Evolutionary conservation across 2,888 invertebrate species (phyloP), one percentile per base, ranked within the genome.

Genomic region (Eucera pruinosa): DNA sequence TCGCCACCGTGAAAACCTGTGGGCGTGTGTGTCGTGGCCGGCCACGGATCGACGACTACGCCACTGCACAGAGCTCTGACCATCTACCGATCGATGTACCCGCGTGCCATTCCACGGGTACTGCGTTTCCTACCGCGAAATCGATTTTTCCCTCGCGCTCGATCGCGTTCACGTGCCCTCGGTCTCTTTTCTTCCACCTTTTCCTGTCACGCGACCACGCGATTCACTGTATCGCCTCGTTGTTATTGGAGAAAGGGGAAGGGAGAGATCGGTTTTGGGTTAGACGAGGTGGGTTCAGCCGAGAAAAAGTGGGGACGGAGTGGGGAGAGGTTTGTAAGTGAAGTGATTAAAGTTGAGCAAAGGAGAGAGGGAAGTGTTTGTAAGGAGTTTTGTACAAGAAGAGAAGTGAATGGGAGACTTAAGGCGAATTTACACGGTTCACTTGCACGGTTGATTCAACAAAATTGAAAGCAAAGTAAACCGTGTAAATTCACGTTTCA

Each of bases 51-150:
- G 54, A 45, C 39, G 39, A 57, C 62, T 76, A 72, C 64, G 80
- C 62, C 67, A 84, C 58, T 61, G 66, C 67, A 48, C 60, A 13
- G 23, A 23, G 65, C 52, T 39, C 67, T 61, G 61, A 48, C 58
- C 73, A 66, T 78, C 73, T 50, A 64, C 55, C 83, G 81, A 73
- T 73, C 64, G 60, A 66, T 60, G 39, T 62, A 74, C 48, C n/a
- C 67, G 55, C 39, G 50, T 36, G 33, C 27, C 61, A 67, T 83
- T 72, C 66, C 57, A 55, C 61, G 68, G 62, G 67, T 67, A 68
- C 57, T 68, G 27, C 33, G 52, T 48, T 48, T 18, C 54, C 62
- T 41, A 62, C 54, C 39, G 67, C 61, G 39, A 58, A 52, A 68
- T 57, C 58, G 54, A 62, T 60, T 65, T 66, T 70, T 60, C 71